Base-by-base conservation (phyloP, 2,113 vertebrate species). In the Formicarius rufipectus region DNA sequence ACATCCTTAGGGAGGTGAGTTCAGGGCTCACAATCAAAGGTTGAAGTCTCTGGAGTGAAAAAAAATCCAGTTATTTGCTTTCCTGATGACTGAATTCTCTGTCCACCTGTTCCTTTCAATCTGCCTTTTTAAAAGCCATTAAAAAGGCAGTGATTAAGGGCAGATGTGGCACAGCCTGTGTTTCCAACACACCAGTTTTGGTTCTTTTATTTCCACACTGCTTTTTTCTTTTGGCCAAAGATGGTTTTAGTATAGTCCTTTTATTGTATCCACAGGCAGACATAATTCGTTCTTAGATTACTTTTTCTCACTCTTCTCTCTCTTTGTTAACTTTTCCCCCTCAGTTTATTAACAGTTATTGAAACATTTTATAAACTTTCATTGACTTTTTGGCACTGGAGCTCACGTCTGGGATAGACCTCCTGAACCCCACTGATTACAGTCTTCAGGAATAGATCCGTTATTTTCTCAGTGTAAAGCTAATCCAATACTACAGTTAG, bases 391-490 rank as follows among this genome's bases (percentile, higher is more conserved):
- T 72, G 71, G 45, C 79, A 78, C 59, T 93, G 59, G 64, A 67
- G 55, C 64, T 88, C n/a, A 53, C 88, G 88, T 89, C 75, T 14
- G 4, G 64, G 71, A 18, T 35, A 74, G 83, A 93, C 35, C 45
- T 96, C 42, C 35, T 24, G 59, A 90, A 79, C 83, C 47, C 60
- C 76, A 71, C 90, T 97, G 96, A 93, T 95, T 96, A 59, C 37
- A 84, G 67, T 74, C 0, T 4, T 76, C 91, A 93, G 84, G 92
- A 95, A 92, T 42, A 95, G 76, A 79, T 87, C 87, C 2, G 2
- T 87, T 96, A 93, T 95, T 96, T 95, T 95, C 87, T 95, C 93
- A 84, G 71, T 69, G 62, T 84, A 96, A 82, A 84, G 25, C 81
- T 83, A 74, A 91, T 79, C 87, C 94, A 93, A 85, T 84, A 76